These are phyloP conservation scores for Lutjanus erythropterus DNA, from an alignment of 2,113 vertebrate genomes.

Conservation along the genomic window DNA sequence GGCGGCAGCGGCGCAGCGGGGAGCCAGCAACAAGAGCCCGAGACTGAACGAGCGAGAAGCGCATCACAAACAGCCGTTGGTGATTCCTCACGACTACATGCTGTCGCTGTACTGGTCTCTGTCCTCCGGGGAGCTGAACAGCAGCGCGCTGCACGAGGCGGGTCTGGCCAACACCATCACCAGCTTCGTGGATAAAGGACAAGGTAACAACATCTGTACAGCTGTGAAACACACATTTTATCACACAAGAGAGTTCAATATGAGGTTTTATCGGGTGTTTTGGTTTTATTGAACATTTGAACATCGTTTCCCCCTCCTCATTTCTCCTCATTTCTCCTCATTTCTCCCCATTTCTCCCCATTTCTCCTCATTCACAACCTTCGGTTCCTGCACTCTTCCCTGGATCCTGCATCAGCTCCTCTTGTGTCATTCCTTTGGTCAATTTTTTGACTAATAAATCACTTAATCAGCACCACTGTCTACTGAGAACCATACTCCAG, in stretches of 20 bases:
- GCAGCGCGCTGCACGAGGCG: slow-evolving; percentile 91
- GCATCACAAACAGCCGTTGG: slow-evolving; percentile 87
- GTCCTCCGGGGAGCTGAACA: slow-evolving; percentile 90
- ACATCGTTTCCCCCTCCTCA: no score
- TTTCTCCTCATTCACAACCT: no score
- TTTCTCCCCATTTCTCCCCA: no score
- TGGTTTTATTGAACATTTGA: no score
- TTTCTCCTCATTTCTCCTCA: no score
- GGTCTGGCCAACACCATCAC: slow-evolving; percentile 97
- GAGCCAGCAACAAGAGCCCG: slow-evolving; percentile 49
- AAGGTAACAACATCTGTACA: slow-evolving; percentile 85
- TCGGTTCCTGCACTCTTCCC: no score
- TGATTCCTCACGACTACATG: slow-evolving; percentile 98
- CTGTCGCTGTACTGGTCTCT: slow-evolving; percentile 96
- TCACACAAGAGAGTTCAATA: background rate
- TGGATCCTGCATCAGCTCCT: no score
- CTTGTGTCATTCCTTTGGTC: no score
- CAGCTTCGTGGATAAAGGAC: slow-evolving; percentile 98
- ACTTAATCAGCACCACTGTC: no score
- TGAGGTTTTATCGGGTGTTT: no score
- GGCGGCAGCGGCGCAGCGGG: slow-evolving; percentile 80
- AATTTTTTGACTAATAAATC: no score
- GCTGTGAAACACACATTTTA: background rate
- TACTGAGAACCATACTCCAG: no score
- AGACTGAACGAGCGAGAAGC: slow-evolving; percentile 58